These are phyloP conservation scores for Drosophila peninsularis DNA, from an alignment of 2,888 invertebrate genomes.

Conservation along the genomic window DNA sequence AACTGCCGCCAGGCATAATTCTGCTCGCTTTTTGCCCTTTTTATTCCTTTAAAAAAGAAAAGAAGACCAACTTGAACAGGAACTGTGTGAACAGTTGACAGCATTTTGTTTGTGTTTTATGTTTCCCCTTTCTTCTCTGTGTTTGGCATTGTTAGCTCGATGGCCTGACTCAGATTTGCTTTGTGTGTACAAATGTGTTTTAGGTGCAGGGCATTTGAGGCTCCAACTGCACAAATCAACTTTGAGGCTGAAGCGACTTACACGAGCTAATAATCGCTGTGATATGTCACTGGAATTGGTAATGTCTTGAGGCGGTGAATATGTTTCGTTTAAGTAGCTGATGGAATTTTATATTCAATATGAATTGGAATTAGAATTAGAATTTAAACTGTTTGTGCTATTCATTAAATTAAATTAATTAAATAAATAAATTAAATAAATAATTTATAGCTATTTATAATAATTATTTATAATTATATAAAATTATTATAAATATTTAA, in stretches of 20 bases:
- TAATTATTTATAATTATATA: too few species aligned
- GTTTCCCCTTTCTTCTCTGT: constrained; percentile 25
- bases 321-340: background rate
- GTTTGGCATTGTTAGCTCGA: constrained; percentile 1
- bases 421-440: too few species aligned
- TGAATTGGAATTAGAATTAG: too few species aligned
- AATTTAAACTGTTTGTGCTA: too few species aligned
- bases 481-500: too few species aligned
- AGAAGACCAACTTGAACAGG: constrained; percentile 23
- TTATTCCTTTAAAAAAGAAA: background rate
- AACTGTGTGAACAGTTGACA: constrained; percentile 60
- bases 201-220: constrained; percentile 27
- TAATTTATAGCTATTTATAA: too few species aligned
- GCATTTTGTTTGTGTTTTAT: constrained; percentile 51
- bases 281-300: background rate
- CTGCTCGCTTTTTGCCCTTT: constrained; percentile 49
- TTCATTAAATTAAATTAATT: too few species aligned
- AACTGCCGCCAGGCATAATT: constrained; percentile 68
- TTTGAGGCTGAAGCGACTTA: constrained; percentile 20
- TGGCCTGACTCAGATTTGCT: constrained; percentile 44
- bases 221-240: constrained; percentile 36
- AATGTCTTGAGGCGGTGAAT: background rate
- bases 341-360: background rate
- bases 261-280: constrained; percentile 8
- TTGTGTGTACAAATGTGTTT: background rate